Conservation (phyloP, 2,797 vertebrate species). For the Champsocephalus esox region DNA sequence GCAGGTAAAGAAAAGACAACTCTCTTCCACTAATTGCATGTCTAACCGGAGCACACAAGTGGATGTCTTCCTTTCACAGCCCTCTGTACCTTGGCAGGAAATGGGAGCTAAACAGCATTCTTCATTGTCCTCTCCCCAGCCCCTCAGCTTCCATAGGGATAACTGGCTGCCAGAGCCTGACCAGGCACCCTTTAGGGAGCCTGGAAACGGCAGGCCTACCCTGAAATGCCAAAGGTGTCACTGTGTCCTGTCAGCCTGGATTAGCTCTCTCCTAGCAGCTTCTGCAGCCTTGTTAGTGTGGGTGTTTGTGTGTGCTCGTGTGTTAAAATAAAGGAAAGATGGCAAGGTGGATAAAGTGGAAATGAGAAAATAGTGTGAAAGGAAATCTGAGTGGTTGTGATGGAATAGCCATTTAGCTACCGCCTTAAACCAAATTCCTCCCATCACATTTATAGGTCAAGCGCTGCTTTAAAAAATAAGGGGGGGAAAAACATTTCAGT, state of each 20-base stretch:
- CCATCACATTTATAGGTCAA: slow-evolving; percentile 55
- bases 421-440: slow-evolving; percentile 33
- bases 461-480: slow-evolving; percentile 15
- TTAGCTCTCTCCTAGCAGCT: slow-evolving; percentile 76
- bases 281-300: slow-evolving; percentile 70
- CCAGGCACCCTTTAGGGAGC: slow-evolving; percentile 72
- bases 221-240: slow-evolving; percentile 84
- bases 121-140: slow-evolving; percentile 51
- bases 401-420: slow-evolving; percentile 47
- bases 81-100: slow-evolving; percentile 37
- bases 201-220: slow-evolving; percentile 70
- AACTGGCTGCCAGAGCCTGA: slow-evolving; percentile 70
- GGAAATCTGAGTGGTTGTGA: slow-evolving; percentile 41
- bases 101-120: slow-evolving; percentile 60
- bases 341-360: slow-evolving; percentile 29
- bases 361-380: slow-evolving; percentile 45
- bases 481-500: slow-evolving; percentile 6
- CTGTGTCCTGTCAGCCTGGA: slow-evolving; percentile 81
- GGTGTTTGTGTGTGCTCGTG: slow-evolving; percentile 51
- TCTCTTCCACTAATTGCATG: slow-evolving; percentile 32
- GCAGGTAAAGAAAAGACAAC: slow-evolving; percentile 29
- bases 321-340: slow-evolving; percentile 46
- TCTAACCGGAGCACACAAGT: slow-evolving; percentile 45
- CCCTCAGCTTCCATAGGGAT: slow-evolving; percentile 59
- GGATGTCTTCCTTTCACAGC: slow-evolving; percentile 43